Conservation (phyloP, 2,888 invertebrate genomes). For the Adelphocoris suturalis region DNA sequence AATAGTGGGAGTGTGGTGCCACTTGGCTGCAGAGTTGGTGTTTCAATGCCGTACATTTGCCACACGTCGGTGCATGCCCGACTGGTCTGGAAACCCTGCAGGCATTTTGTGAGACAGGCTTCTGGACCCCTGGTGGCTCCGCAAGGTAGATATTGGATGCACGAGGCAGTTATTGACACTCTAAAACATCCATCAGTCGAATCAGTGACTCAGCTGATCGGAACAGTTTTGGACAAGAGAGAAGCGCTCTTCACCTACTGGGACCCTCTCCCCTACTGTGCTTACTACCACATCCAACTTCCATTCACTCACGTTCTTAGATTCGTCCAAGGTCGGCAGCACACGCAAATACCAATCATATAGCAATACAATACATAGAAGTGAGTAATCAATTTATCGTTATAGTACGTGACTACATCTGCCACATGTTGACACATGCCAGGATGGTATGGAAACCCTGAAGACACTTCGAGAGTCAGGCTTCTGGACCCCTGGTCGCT, state of each 20-base stretch:
- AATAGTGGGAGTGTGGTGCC: constrained; percentile 82
- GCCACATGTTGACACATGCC: too few species aligned
- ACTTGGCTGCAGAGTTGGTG: constrained; percentile 87
- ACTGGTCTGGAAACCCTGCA: constrained; percentile 83
- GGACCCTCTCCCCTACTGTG: constrained; percentile 92
- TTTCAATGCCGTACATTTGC: constrained; percentile 89
- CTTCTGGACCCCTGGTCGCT: too few species aligned
- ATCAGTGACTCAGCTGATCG: constrained; percentile 82
- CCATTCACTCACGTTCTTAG: constrained; percentile 83
- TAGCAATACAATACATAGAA: neutral
- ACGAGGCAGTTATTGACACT: constrained; percentile 81
- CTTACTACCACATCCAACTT: constrained; percentile 89
- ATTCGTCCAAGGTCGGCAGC: constrained; percentile 78
- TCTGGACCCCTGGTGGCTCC: constrained; percentile 80
- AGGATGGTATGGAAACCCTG: too few species aligned
- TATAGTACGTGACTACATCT: too few species aligned
- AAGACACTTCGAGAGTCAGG: too few species aligned
- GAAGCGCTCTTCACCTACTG: constrained; percentile 90
- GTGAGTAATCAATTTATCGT: too few species aligned
- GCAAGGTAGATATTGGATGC: constrained; percentile 81
- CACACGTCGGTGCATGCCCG: constrained; percentile 85
- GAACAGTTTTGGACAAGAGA: constrained; percentile 87
- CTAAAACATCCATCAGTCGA: constrained; percentile 80
- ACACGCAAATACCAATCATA: constrained; percentile 49
- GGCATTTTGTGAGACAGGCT: constrained; percentile 82